These are phyloP conservation scores for Mesocricetus auratus DNA, from an alignment of 2,113 vertebrate species.

Conservation along the genomic window DNA sequence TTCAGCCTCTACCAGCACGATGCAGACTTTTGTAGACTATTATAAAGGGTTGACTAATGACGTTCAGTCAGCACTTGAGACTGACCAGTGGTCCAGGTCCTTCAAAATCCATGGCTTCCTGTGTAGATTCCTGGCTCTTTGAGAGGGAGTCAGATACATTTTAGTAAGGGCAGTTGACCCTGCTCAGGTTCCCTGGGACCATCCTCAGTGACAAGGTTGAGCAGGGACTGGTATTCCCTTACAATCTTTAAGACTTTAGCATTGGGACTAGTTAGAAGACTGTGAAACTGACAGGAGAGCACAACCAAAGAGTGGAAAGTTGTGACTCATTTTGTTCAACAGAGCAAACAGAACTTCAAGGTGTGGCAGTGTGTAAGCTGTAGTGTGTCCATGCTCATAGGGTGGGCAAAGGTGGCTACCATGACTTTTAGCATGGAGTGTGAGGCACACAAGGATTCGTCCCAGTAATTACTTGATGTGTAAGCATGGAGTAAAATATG, in stretches of 20 bases:
- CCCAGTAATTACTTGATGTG: neutral
- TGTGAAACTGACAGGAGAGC: neutral
- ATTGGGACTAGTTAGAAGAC: neutral
- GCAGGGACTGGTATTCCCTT: neutral
- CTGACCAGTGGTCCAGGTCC: neutral
- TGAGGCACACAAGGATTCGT: neutral
- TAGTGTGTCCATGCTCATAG: neutral
- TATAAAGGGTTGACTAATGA: neutral
- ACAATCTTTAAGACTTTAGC: neutral
- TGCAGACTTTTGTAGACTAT: neutral
- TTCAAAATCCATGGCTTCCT: rapidly evolving
- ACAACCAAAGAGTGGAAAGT: neutral
- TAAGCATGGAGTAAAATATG: neutral
- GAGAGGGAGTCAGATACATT: conserved; percentile 13
- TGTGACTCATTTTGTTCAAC: neutral
- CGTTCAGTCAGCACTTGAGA: conserved; percentile 32
- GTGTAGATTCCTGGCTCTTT: neutral
- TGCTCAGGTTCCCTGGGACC: rapidly evolving
- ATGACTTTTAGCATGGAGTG: rapidly evolving
- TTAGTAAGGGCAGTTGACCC: neutral
- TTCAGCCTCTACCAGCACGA: conserved; percentile 70
- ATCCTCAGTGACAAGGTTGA: neutral
- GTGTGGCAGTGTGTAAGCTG: neutral
- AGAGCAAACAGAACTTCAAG: neutral
- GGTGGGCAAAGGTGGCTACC: neutral